A percentile compares a stretch with the other conserved stretches of the same genome.
These are phyloP conservation scores for Folsomia manolachei DNA, from an alignment of 2,888 invertebrate genomes.

Conservation along the genomic window DNA sequence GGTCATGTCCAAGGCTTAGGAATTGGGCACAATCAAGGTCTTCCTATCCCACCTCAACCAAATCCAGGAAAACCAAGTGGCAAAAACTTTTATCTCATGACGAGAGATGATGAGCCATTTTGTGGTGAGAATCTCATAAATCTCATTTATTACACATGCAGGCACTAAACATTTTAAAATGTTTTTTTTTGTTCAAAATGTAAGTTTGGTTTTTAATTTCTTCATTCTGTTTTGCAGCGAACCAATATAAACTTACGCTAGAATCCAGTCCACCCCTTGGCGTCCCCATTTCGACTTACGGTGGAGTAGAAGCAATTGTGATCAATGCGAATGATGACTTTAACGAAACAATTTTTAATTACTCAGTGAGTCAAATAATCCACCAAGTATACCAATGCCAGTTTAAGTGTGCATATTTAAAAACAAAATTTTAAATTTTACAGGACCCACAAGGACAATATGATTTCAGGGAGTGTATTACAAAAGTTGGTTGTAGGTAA, in stretches of 20 bases:
- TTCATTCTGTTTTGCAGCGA: too few relatives aligned
- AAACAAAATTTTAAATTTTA: conserved; percentile 38
- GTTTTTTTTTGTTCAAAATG: conserved; percentile 3
- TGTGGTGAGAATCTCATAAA: conserved; percentile 71
- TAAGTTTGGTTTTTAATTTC: too few relatives aligned
- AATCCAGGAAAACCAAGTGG: conserved; percentile 6
- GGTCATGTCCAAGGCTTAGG: background rate
- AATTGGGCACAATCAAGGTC: background rate
- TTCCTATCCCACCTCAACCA: background rate
- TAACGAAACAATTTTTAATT: conserved; percentile 84
- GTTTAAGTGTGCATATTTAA: background rate
- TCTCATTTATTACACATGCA: too few relatives aligned
- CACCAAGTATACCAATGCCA: background rate
- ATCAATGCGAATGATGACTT: conserved; percentile 62
- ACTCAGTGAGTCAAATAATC: conserved; percentile 64
- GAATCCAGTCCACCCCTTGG: conserved; percentile 65
- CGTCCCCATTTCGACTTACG: conserved; percentile 68
- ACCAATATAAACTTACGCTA: conserved; percentile 80
- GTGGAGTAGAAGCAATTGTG: conserved; percentile 69
- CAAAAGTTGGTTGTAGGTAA: conserved; percentile 79
- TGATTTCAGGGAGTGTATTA: conserved; percentile 69
- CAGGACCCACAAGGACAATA: conserved; percentile 75
- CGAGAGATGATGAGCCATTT: conserved; percentile 87
- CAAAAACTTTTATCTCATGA: conserved; percentile 70
- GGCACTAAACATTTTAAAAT: too few relatives aligned